Percentiles rank a stretch among this genome's conserved stretches.
Evolutionary conservation across 2,797 vertebrate genomes (phyloP).

Genomic region (Microcaecilia unicolor): DNA sequence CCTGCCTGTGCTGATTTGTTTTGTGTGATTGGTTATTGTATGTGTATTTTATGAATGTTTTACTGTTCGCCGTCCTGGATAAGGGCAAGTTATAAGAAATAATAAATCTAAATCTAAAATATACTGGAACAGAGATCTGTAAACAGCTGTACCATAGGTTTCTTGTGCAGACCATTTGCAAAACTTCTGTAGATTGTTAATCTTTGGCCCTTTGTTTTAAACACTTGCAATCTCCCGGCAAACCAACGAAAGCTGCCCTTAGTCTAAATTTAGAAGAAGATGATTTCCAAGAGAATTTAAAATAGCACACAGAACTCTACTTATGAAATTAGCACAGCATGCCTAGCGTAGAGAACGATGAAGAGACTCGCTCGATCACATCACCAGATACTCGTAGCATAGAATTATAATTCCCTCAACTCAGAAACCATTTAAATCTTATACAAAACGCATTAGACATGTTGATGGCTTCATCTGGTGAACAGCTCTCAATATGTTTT

Average conservation of each 20-base stretch:
- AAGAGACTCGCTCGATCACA: conserved; percentile 14
- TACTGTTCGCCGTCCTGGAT: too few relatives aligned
- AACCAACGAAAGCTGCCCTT: conserved; percentile 24
- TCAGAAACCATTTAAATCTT: conserved; percentile 31
- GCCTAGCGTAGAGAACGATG: conserved; percentile 10
- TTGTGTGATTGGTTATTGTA: too few relatives aligned
- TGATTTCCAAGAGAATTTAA: conserved; percentile 16
- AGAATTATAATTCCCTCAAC: conserved; percentile 35
- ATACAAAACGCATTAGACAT: conserved; percentile 35
- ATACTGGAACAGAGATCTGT: too few relatives aligned
- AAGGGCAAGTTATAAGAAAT: too few relatives aligned
- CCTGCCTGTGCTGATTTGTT: too few relatives aligned
- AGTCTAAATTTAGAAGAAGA: conserved; percentile 3
- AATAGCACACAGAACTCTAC: conserved; percentile 13
- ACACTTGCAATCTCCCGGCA: conserved; percentile 18
- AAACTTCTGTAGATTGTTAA: conserved; percentile 23
- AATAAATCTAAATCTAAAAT: too few relatives aligned
- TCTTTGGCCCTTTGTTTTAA: conserved; percentile 17
- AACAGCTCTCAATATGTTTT: conserved; percentile 19
- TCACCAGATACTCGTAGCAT: conserved; percentile 17
- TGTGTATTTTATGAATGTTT: too few relatives aligned
- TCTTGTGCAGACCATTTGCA: too few relatives aligned
- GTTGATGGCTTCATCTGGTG: conserved; percentile 39
- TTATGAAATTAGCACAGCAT: neutral
- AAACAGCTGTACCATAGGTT: too few relatives aligned